phyloP scores from a whole-genome alignment of 2,113 vertebrate species.

The Nycticebus coucang region DNA sequence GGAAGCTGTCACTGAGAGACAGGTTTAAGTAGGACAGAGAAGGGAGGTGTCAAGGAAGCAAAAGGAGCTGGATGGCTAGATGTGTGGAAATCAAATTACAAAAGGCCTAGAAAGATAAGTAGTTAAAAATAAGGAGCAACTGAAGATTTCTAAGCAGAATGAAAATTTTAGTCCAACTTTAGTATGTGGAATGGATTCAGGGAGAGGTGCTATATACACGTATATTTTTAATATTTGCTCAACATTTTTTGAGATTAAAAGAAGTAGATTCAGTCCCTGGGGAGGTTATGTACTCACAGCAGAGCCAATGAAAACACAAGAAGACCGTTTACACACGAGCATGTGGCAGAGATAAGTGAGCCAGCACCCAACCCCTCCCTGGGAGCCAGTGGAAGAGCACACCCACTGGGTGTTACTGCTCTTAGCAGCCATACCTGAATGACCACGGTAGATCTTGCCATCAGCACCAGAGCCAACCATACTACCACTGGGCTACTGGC shows the following conservation, averaged over 20 bases:
- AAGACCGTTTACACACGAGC: background rate
- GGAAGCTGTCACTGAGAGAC: background rate
- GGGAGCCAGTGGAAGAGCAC: background rate
- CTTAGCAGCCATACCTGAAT: background rate
- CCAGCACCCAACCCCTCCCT: background rate
- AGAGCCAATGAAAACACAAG: background rate
- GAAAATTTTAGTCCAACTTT: background rate
- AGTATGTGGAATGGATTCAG: background rate
- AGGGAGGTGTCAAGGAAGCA: background rate
- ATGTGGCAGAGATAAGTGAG: background rate
- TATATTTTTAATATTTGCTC: background rate
- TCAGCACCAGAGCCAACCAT: background rate
- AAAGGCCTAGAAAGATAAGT: background rate
- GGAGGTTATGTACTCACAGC: background rate
- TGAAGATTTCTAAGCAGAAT: conserved; percentile 19
- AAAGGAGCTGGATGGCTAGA: background rate
- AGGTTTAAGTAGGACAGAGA: background rate
- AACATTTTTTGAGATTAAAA: background rate
- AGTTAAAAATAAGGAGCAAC: background rate
- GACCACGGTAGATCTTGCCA: background rate
- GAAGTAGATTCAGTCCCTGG: background rate
- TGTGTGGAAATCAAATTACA: background rate
- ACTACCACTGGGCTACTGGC: background rate
- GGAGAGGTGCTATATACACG: background rate
- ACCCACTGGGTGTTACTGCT: background rate